Conservation (phyloP, 2,888 invertebrate genomes). For the Congeria kusceri region DNA sequence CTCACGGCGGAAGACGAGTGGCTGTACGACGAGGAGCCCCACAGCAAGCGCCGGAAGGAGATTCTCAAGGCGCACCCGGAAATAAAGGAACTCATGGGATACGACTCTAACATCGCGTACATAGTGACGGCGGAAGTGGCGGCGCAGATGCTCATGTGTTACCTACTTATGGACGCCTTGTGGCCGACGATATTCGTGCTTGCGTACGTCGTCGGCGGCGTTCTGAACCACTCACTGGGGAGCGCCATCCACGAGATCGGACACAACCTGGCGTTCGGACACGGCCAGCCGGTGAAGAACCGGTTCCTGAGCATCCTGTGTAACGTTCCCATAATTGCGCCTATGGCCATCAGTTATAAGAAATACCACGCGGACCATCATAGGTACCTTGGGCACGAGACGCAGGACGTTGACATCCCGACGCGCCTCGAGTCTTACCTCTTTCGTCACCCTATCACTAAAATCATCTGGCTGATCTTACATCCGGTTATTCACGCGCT, state of each 20-base stretch:
- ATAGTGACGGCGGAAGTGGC: constrained; percentile 77
- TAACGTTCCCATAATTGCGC: constrained; percentile 83
- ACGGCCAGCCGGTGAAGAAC: constrained; percentile 79
- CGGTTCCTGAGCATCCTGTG: constrained; percentile 82
- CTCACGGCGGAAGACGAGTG: constrained; percentile 88
- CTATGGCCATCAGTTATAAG: constrained; percentile 85
- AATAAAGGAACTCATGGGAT: constrained; percentile 85
- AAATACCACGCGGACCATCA: constrained; percentile 85
- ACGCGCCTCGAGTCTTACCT: constrained; percentile 82
- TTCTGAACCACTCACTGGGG: constrained; percentile 84
- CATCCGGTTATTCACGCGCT: constrained; percentile 83
- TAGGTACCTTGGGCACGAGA: constrained; percentile 83
- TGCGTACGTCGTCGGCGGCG: constrained; percentile 81
- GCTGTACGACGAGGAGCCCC: constrained; percentile 98
- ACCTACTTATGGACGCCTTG: constrained; percentile 75
- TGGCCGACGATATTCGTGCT: constrained; percentile 78
- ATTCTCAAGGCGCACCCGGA: constrained; percentile 89
- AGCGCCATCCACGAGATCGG: constrained; percentile 85
- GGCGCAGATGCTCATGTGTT: constrained; percentile 77
- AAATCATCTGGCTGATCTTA: constrained; percentile 83
- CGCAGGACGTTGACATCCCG: constrained; percentile 84
- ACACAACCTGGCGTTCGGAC: constrained; percentile 85
- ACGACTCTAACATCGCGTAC: constrained; percentile 80
- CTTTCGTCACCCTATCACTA: constrained; percentile 83
- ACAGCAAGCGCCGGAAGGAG: constrained; percentile 95